Evolutionary conservation across 2,113 vertebrate genomes (phyloP).

Genomic region (Poeciliopsis retropinna): DNA sequence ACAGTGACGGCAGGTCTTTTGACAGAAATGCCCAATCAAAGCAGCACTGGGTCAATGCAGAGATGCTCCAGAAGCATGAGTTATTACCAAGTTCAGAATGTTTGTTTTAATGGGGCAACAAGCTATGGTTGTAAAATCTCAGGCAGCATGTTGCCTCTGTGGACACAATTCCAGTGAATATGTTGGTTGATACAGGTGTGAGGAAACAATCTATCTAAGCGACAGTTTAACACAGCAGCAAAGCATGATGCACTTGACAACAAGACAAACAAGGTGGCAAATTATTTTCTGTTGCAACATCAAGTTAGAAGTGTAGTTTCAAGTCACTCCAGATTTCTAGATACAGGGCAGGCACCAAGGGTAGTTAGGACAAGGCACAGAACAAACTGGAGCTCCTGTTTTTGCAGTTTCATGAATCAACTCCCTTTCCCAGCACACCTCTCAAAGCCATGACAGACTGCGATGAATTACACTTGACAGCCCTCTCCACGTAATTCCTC

Average conservation of each 20-base stretch:
- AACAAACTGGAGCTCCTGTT: conserved; percentile 24
- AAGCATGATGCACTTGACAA: neutral
- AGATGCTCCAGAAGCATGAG: conserved; percentile 62
- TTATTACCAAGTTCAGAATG: conserved; percentile 61
- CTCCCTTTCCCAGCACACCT: conserved; percentile 25
- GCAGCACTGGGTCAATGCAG: conserved; percentile 63
- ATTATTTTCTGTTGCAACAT: conserved; percentile 7
- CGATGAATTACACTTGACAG: conserved; percentile 58
- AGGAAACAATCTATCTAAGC: conserved; percentile 19
- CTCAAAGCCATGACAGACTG: conserved; percentile 53
- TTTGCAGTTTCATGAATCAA: conserved; percentile 51
- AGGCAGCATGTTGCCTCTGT: conserved; percentile 54
- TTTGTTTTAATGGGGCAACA: conserved; percentile 74
- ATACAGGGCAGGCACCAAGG: conserved; percentile 14
- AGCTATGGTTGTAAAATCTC: conserved; percentile 63
- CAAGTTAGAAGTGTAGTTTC: conserved; percentile 5
- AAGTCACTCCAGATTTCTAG: conserved; percentile 10
- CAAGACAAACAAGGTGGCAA: conserved; percentile 4
- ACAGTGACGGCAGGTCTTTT: conserved; percentile 54
- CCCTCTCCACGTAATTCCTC: conserved; percentile 39
- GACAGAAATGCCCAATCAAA: conserved; percentile 76
- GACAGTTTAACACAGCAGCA: neutral
- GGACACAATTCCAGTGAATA: conserved; percentile 35
- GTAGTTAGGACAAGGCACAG: neutral
- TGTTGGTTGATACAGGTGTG: conserved; percentile 31